Evolutionary conservation across 2,888 invertebrate genomes (phyloP).

Genomic region (Acanthoscelides obtectus): DNA sequence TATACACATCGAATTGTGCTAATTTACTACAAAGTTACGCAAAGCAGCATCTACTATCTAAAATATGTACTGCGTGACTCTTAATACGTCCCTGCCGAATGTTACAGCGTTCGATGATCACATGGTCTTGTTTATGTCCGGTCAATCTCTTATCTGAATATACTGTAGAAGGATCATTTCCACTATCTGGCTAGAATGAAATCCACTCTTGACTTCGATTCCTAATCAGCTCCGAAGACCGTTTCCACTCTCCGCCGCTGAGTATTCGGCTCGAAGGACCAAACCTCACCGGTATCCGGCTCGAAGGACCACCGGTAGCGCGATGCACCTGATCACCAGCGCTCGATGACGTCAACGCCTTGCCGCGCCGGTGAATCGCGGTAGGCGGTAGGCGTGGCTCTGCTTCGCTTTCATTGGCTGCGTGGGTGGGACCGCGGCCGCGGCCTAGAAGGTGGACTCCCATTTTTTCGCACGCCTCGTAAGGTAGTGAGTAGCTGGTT

Average conservation of each 20-base stretch:
- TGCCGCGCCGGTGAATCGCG: slow-evolving; percentile 26
- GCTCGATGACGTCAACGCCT: slow-evolving; percentile 33
- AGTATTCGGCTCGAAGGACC: background rate
- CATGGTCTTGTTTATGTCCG: no score
- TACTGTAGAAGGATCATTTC: no score
- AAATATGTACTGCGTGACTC: no score
- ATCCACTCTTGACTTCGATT: no score
- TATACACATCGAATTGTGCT: no score
- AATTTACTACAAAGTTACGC: no score
- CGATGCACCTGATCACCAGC: background rate
- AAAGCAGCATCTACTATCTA: no score
- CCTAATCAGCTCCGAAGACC: no score
- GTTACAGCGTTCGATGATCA: no score
- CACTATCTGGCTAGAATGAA: no score
- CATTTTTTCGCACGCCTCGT: slow-evolving; percentile 17
- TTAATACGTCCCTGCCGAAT: no score
- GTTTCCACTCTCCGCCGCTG: background rate
- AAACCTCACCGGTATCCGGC: background rate
- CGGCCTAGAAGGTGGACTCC: slow-evolving; percentile 29
- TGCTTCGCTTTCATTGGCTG: slow-evolving; percentile 33
- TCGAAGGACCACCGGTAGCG: background rate
- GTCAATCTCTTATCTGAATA: no score
- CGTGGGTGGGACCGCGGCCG: slow-evolving; percentile 37
- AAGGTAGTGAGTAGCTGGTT: background rate
- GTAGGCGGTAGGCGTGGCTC: slow-evolving; percentile 33